Conservation (phyloP, 2,113 vertebrate genomes). For the Gadus chalcogrammus region DNA sequence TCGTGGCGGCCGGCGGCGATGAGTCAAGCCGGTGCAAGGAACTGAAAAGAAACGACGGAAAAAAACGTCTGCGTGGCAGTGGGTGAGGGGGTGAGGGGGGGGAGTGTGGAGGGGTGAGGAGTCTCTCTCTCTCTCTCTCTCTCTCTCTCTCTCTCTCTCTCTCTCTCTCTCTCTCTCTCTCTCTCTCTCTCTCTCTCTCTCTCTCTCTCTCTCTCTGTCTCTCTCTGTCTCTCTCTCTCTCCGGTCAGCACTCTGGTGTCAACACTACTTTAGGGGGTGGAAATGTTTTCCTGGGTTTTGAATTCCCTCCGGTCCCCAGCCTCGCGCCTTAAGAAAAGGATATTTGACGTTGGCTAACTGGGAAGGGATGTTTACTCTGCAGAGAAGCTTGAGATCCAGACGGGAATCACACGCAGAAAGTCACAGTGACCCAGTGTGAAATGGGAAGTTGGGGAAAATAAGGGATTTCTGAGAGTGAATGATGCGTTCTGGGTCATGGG, state of each 20-base stretch:
- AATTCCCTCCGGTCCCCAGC: slow-evolving; percentile 42
- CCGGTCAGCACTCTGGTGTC: too few relatives aligned
- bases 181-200: too few relatives aligned
- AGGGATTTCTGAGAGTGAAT: background rate
- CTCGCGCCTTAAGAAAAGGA: slow-evolving; percentile 41
- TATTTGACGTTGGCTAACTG: slow-evolving; percentile 43
- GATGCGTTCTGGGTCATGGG: too few relatives aligned
- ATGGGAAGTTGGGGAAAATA: slow-evolving; percentile 4
- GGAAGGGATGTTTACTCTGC: slow-evolving; percentile 23
- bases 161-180: too few relatives aligned
- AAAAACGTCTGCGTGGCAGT: background rate
- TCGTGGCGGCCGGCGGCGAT: too few relatives aligned
- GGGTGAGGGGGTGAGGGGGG: too few relatives aligned
- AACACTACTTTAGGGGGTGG: background rate
- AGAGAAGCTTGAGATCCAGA: slow-evolving; percentile 18
- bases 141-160: too few relatives aligned
- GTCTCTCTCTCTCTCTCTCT: too few relatives aligned
- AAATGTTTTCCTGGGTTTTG: slow-evolving; percentile 45
- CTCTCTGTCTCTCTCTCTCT: too few relatives aligned
- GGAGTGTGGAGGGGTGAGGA: too few relatives aligned
- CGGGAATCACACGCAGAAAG: slow-evolving; percentile 23
- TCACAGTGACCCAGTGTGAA: slow-evolving; percentile 12
- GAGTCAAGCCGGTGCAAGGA: background rate
- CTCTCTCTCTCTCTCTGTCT: too few relatives aligned
- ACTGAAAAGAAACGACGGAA: slow-evolving; percentile 7